Base-by-base conservation (phyloP, 2,888 invertebrate species). In the Drosophila aldrichi region DNA sequence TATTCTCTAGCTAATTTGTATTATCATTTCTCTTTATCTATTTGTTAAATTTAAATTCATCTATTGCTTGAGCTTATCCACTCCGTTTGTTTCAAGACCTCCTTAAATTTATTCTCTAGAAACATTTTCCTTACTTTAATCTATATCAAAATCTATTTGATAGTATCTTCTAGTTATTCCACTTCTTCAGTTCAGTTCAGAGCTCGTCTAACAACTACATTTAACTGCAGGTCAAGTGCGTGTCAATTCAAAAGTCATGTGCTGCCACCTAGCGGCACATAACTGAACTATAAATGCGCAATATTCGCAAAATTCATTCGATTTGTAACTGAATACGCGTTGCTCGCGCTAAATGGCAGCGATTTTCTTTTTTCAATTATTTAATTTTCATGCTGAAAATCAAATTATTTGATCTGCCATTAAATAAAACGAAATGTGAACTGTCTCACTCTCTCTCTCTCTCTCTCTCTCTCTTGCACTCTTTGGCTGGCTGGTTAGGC, bases 351-450 rank as follows among this genome's bases (percentile, higher is more conserved):
- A 29, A 48, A n/a, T 29, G 25, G 16, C 0, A 16, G 5, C 40
- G n/a, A 41, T 41, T 41, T 40, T 9, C n/a, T 0, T 10, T 14
- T 9, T 52, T 22, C 22, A 52, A 52, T 36, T 52, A 52, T 52
- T 52, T 22, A 5, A 52, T 16, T 32, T 18, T 34, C 18, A 64
- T 43, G 25, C 16, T 7, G 20, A 16, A 36, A 36, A 12, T 36
- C 12, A n/a, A 32, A 46, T 38, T 4, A 34, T 16, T 25, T 56
- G 22, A 25, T 57, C 44, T 22, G 22, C 25, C 36, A 5, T 46
- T 36, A 58, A 48, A 58, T 29, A 46, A 46, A 48, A 46, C 46
- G 8, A 46, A 46, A 57, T 44, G 44, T 9, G 5, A 25, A 14
- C 22, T 18, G 0, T 36, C 20, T 18, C 29, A 1, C 48, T 32